Evolutionary conservation across 1,140 invertebrate species (phyloP), one percentile per base, ranked within the genome.

Genomic region (Bombus difficillimus): DNA sequence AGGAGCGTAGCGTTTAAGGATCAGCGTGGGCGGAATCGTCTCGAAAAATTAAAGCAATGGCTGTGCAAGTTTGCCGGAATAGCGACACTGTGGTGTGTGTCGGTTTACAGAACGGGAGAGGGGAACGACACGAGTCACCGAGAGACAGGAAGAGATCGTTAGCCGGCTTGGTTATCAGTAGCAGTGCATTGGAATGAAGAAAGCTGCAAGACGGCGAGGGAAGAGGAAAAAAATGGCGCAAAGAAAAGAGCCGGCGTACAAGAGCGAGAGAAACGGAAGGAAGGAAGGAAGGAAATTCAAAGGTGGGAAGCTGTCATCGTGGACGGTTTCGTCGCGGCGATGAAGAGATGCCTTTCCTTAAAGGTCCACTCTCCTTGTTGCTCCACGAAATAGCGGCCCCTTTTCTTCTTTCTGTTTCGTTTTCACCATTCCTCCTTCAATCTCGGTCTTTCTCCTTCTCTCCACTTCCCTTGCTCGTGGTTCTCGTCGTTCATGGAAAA

Each of bases 1-100:
- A 89, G 86, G 62, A 81, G 71, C 34, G 66, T 34, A 34, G 77
- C 77, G 75, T 85, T 80, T 72, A 77, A 87, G 47, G 81, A 83
- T 82, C 85, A 83, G 37, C 37, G 41, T n/a, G 43, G 9, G 43
- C 47, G 73, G 81, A 89, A 80, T 82, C 64, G 75, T 32, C 69
- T 69, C 73, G 75, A 89, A 87, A 89, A 90, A 90, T 90, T 90
- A 89, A 89, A 85, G 88, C 78, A 81, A 90, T 89, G 81, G 75
- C 76, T 74, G 32, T 66, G 74, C 69, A 87, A 89, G 81, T 90
- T 90, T 89, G 74, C 43, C 62, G 81, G 85, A 87, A 89, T 76
- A 64, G 88, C 88, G 64, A 87, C 85, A 79, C 64, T 89, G 53
- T 43, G 73, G 77, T 87, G 34, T 62, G 28, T 90, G 78, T 77